Conservation (phyloP, 2,888 invertebrate species). For the Ormyrus nitidulus region DNA sequence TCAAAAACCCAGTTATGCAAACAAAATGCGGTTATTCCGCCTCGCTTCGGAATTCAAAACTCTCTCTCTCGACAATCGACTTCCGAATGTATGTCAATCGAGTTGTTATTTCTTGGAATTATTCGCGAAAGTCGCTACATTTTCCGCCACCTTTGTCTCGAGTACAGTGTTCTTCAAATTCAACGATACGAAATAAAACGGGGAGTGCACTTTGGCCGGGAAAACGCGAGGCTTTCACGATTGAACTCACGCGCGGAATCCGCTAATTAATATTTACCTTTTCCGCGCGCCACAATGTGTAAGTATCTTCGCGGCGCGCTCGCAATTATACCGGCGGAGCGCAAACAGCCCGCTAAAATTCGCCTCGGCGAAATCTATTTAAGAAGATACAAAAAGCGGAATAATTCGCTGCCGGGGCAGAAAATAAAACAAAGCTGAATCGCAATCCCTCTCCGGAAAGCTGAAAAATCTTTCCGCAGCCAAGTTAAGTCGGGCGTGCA, state of each 20-base stretch:
- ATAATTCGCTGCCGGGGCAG: constrained; percentile 13
- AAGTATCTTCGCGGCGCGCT: background rate
- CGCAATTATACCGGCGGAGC: background rate
- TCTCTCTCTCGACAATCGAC: too few species aligned
- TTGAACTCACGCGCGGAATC: background rate
- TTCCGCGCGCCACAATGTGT: background rate
- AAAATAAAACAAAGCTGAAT: too few species aligned
- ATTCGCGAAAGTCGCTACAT: too few species aligned
- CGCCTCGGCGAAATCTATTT: background rate
- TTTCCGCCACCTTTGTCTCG: too few species aligned
- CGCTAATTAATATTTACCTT: constrained; percentile 15
- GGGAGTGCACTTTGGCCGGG: too few species aligned
- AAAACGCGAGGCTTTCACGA: background rate
- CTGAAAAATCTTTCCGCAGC: too few species aligned
- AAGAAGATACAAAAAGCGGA: constrained; percentile 7
- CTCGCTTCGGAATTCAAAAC: constrained; percentile 2
- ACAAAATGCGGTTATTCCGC: constrained; percentile 4
- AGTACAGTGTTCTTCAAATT: too few species aligned
- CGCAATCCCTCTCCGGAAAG: too few species aligned
- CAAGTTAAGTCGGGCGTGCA: too few species aligned
- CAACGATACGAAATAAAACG: too few species aligned
- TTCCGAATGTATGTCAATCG: too few species aligned
- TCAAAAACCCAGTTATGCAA: constrained; percentile 12
- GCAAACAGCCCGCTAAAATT: constrained; percentile 5
- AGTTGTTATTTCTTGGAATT: too few species aligned